phyloP scores from a whole-genome alignment of 2,888 invertebrate genomes.

The Pammene fasciana region DNA sequence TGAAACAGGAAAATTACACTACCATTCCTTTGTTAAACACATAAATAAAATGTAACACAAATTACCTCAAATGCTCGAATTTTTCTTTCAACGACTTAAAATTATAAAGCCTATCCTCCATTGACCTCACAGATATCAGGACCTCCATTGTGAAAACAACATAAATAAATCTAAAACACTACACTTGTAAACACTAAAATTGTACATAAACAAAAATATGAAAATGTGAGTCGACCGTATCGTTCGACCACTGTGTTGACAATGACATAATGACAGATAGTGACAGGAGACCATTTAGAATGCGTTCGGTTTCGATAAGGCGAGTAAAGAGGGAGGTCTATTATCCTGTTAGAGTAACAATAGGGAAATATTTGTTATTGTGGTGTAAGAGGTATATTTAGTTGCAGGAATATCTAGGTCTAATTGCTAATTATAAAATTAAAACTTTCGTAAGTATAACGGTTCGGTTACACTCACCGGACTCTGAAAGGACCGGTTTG shows the following conservation, averaged over 20 bases:
- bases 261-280: conserved; percentile 38
- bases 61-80: conserved; percentile 74
- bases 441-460: no score
- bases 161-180: conserved; percentile 25
- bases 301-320: conserved; percentile 48
- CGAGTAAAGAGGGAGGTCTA: conserved; percentile 25
- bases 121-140: conserved; percentile 67
- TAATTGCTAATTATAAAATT: not conserved
- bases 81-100: conserved; percentile 73
- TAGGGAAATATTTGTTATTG: conserved; percentile 6
- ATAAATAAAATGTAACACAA: not conserved
- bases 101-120: conserved; percentile 69
- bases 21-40: not conserved
- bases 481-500: no score
- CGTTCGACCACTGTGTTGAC: conserved; percentile 13
- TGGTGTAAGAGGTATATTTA: not conserved
- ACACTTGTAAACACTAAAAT: conserved; percentile 22
- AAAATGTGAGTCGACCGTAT: conserved; percentile 17
- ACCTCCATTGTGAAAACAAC: conserved; percentile 46
- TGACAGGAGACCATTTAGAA: conserved; percentile 44
- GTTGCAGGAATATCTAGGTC: not conserved
- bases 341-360: conserved; percentile 24
- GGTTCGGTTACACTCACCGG: no score
- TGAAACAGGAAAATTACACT: conserved; percentile 6
- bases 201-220: conserved; percentile 23